Base-by-base conservation (phyloP, 2,888 invertebrate species). In the Diogma glabrata region DNA sequence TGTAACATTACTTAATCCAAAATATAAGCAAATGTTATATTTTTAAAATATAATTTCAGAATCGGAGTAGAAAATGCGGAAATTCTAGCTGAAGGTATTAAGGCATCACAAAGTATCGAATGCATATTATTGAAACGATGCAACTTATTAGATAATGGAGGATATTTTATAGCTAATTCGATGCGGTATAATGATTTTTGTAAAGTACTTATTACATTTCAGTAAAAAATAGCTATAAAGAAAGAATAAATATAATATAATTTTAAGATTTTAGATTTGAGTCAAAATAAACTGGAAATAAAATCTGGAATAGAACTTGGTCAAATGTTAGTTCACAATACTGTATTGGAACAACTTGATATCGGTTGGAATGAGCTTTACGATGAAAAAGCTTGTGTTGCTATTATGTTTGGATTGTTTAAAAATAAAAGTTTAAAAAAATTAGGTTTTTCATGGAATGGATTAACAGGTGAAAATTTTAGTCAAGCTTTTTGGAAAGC, bases 101-200 rank as follows among this genome's bases (percentile, higher is more conserved):
- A 20, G 8, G 3, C 23, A 9, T 43, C 43, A 9, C 43, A 20
- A 14, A 43, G 43, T 22, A 43, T 43, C 23, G 20, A 22, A 23
- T 43, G 23, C 14, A 43, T 43, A 23, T 22, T 14, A 22, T 43
- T 43, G n/a, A 20, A 23, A 3, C 20, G 23, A 14, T 43, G 43
- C 9, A 43, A 43, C 14, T 14, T 43, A 3, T 23, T 20, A 7
- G 43, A 43, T 43, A 14, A 22, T 3, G 43, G 43, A 22, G 43
- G 43, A 2, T 5, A 6, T 22, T 22, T 43, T 7, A 23, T 43
- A 7, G 12, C n/a, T 14, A 43, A 43, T 3, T 20, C 43, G 20
- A 43, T 43, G 22, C n/a, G 43, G n/a, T 43, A 43, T 17, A 43
- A 43, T 22, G 43, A 43, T 12, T 43, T 8, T 43, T 43, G 43